These are phyloP conservation scores for Argynnis bischoffii DNA, from an alignment of 2,888 invertebrate genomes.

Conservation along the genomic window DNA sequence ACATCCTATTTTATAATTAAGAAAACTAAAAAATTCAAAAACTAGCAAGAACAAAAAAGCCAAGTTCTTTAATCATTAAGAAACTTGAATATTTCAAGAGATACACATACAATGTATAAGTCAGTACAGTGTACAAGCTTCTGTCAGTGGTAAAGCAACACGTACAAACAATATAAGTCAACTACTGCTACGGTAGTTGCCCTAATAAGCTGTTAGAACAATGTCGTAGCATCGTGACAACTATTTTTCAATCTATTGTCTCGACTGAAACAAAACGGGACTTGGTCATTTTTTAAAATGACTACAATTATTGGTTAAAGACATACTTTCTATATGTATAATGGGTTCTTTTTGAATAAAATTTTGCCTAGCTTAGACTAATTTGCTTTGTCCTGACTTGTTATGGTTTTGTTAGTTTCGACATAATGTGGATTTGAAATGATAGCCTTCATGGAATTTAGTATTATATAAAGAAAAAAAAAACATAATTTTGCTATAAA, in stretches of 20 bases:
- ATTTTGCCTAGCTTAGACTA: conserved; percentile 13
- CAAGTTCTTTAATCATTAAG: not conserved
- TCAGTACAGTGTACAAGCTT: conserved; percentile 19
- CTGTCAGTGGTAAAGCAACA: conserved; percentile 23
- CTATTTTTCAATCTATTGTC: conserved; percentile 38
- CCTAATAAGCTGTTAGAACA: conserved; percentile 41
- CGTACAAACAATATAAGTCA: conserved; percentile 55
- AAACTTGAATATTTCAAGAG: not conserved
- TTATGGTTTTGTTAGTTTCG: not conserved
- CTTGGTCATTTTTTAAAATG: conserved; percentile 41
- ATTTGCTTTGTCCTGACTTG: conserved; percentile 4
- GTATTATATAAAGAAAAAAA: too few relatives aligned
- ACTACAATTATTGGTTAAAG: conserved; percentile 37
- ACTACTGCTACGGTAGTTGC: conserved; percentile 70
- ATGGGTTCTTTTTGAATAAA: conserved; percentile 17
- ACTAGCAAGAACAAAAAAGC: too few relatives aligned
- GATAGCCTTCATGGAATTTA: not conserved
- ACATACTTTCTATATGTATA: not conserved
- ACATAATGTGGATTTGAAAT: not conserved
- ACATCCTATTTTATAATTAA: too few relatives aligned
- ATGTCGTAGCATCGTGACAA: conserved; percentile 40
- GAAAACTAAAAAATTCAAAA: too few relatives aligned
- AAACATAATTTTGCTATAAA: too few relatives aligned
- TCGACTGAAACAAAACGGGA: conserved; percentile 38
- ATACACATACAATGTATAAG: not conserved